These are phyloP conservation scores for Meandrina meandrites DNA, from an alignment of 92 coral and sea anemone species.

Conservation along the genomic window DNA sequence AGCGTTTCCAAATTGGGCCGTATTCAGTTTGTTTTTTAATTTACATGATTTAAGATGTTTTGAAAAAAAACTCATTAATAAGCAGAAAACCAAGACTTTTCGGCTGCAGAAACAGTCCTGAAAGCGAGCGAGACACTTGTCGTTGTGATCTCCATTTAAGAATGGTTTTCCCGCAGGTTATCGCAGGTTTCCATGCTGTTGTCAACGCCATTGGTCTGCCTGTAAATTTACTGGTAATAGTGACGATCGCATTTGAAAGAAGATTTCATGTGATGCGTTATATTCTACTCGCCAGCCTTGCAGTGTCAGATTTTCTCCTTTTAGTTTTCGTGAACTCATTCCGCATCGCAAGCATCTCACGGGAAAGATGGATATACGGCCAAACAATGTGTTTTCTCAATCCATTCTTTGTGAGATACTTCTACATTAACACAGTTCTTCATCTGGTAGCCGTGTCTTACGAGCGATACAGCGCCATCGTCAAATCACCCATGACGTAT, in stretches of 20 bases:
- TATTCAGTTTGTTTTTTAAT: too few species aligned
- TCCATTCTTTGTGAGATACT: neutral
- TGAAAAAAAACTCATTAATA: too few species aligned
- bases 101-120: too few species aligned
- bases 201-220: neutral
- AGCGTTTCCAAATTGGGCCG: too few species aligned
- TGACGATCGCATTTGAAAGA: neutral
- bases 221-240: neutral
- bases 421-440: neutral
- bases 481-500: neutral
- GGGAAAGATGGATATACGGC: neutral
- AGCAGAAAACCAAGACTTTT: too few species aligned
- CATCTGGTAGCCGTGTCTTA: neutral
- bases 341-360: neutral
- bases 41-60: too few species aligned
- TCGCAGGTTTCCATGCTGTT: neutral
- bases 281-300: neutral
- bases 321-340: neutral
- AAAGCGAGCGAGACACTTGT: too few species aligned
- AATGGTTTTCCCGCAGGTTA: too few species aligned
- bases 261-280: neutral
- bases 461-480: neutral
- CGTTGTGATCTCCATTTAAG: too few species aligned
- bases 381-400: neutral
- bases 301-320: neutral